phyloP scores from a whole-genome alignment of 2,888 invertebrate genomes.

The Philopedon plagiatum region DNA sequence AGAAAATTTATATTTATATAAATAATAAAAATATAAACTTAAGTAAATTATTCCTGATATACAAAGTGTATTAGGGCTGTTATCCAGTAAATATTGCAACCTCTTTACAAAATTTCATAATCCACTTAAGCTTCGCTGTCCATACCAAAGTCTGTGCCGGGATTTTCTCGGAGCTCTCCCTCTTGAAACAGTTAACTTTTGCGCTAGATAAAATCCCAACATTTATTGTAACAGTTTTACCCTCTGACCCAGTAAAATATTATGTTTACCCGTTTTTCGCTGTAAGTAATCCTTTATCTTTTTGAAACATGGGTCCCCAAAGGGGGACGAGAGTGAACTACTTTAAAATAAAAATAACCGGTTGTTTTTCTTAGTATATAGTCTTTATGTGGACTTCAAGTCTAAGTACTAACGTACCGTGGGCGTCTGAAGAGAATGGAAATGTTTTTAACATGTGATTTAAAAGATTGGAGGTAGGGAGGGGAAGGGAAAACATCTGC shows the following conservation, averaged over 20 bases:
- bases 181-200: conserved; percentile 4
- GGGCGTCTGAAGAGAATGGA: too few relatives aligned
- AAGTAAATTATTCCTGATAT: too few relatives aligned
- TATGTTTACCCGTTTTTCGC: neutral
- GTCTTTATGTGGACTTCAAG: too few relatives aligned
- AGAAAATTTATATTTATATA: too few relatives aligned
- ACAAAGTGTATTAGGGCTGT: too few relatives aligned
- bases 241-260: neutral
- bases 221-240: conserved; percentile 1
- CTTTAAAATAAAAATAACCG: neutral
- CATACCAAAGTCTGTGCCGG: neutral
- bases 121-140: neutral
- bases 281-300: neutral
- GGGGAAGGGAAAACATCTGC: too few relatives aligned
- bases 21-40: too few relatives aligned
- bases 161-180: neutral
- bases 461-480: too few relatives aligned
- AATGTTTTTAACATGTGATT: too few relatives aligned
- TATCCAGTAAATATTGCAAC: too few relatives aligned
- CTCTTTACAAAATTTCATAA: neutral
- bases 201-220: conserved; percentile 2
- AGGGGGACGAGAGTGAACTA: neutral
- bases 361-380: too few relatives aligned
- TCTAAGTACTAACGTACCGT: too few relatives aligned
- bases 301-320: neutral